These are phyloP conservation scores for Pseudopodoces humilis DNA, from an alignment of 2,113 vertebrate species.

Conservation along the genomic window DNA sequence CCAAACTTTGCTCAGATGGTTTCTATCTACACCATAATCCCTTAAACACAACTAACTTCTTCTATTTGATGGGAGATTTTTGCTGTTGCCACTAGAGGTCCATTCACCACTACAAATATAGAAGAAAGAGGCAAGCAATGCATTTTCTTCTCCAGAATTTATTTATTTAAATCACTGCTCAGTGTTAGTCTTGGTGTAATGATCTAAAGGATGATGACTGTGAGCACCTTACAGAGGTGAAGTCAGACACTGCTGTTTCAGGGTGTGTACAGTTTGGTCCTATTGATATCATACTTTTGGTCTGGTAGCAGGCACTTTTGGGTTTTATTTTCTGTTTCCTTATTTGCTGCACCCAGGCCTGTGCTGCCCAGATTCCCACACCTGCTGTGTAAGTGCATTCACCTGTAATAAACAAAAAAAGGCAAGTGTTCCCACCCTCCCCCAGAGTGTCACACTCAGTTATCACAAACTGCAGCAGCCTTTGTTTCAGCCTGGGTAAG, in stretches of 20 bases:
- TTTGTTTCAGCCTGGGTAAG: not conserved
- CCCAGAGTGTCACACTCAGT: not conserved
- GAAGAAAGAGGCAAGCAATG: not conserved
- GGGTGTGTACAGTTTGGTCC: not conserved
- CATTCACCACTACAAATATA: conserved; percentile 65
- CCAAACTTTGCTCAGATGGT: not conserved
- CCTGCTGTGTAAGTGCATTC: not conserved
- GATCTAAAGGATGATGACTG: not conserved
- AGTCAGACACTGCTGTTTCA: not conserved
- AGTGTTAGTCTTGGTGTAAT: not conserved
- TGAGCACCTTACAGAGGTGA: not conserved
- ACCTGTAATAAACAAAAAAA: not conserved
- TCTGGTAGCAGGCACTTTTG: not conserved
- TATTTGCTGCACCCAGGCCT: not conserved
- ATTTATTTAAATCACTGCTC: not conserved
- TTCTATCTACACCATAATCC: not conserved
- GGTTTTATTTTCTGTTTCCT: not conserved
- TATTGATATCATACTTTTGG: not conserved
- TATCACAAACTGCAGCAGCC: not conserved
- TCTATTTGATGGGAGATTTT: conserved; percentile 15
- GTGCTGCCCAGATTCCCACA: rapidly evolving
- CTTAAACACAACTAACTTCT: not conserved
- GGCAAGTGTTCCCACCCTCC: not conserved
- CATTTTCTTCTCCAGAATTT: not conserved
- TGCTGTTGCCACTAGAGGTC: conserved; percentile 75